Evolutionary conservation across 1,140 invertebrate genomes (phyloP), one percentile per base, ranked within the genome.

Genomic region (Zaprionus africanus): DNA sequence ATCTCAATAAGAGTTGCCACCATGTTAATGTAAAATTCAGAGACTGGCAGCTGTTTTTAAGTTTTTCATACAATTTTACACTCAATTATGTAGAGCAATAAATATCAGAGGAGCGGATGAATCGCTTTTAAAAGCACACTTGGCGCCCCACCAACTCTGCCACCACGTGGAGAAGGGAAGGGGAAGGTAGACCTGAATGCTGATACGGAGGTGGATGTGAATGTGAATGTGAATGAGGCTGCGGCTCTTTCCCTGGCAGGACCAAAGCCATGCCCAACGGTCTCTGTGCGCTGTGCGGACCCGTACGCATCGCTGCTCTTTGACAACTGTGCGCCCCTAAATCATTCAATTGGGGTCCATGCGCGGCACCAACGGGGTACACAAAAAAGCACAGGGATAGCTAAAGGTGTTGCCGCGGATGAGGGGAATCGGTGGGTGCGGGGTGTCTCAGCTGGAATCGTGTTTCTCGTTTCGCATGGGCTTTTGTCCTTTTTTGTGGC

Each of bases 221-320:
- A n/a, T 13, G 63, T 13, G 63, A 24, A 56, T 76, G 72, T 66
- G 76, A 51, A 24, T 22, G 65, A 36, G 61, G 9, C 31, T 17
- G 34, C 46, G 41, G 41, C 41, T 43, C n/a, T 43, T 22, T 46
- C 6, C 34, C 26, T 72, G 49, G 53, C 73, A 71, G 68, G 62
- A 66, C 78, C 41, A 70, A 49, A 71, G 67, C 67, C 26, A 46
- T 41, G 66, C 28, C 46, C 17, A 31, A 17, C 61, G 22, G 56
- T 64, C 43, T 62, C 60, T 22, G n/a, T n/a, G 46, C 28, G 57
- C 61, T 64, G 68, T 64, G 68, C 41, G 24, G 68, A 63, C 38
- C 71, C 81, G 51, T 74, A 90, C 86, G 86, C 86, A 90, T 90
- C 86, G 82, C 79, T 90, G 86, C 86, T 90, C 86, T 90, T 90